These are phyloP conservation scores for Decapterus maruadsi DNA, from an alignment of 2,797 vertebrate species.

Conservation along the genomic window DNA sequence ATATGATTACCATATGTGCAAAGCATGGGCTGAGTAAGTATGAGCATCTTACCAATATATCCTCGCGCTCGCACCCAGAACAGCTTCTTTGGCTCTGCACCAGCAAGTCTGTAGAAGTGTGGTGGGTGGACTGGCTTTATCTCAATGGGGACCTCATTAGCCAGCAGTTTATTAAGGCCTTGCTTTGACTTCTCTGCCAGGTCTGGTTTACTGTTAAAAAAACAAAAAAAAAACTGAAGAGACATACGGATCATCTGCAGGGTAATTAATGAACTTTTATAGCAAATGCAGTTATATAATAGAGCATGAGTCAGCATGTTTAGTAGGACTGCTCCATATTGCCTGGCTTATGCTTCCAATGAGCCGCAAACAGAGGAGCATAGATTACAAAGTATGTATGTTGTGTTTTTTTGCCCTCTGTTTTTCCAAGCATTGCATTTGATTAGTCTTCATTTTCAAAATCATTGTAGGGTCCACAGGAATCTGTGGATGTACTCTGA, in stretches of 20 bases:
- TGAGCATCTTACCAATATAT: slow-evolving; percentile 88
- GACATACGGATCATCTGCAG: background rate
- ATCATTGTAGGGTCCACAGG: background rate
- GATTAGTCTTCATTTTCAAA: background rate
- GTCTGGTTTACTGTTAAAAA: slow-evolving; percentile 86
- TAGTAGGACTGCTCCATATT: background rate
- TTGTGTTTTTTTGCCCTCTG: background rate
- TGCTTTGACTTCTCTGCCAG: slow-evolving; percentile 85
- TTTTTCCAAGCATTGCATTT: background rate
- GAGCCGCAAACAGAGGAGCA: background rate
- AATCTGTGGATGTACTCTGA: background rate
- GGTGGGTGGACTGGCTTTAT: slow-evolving; percentile 91
- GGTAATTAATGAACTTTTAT: background rate
- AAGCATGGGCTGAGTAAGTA: background rate
- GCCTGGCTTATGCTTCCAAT: background rate
- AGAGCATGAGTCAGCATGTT: background rate
- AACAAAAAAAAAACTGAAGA: slow-evolving; percentile 28
- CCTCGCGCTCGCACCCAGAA: slow-evolving; percentile 95
- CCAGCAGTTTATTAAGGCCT: slow-evolving; percentile 89
- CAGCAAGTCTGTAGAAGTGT: slow-evolving; percentile 62
- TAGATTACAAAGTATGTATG: background rate
- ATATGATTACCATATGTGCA: no score
- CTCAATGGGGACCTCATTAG: slow-evolving; percentile 92
- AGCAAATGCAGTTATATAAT: background rate
- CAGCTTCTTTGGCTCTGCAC: slow-evolving; percentile 88